Evolutionary conservation across 2,797 vertebrate species (phyloP).

Genomic region (Anas bernieri): DNA sequence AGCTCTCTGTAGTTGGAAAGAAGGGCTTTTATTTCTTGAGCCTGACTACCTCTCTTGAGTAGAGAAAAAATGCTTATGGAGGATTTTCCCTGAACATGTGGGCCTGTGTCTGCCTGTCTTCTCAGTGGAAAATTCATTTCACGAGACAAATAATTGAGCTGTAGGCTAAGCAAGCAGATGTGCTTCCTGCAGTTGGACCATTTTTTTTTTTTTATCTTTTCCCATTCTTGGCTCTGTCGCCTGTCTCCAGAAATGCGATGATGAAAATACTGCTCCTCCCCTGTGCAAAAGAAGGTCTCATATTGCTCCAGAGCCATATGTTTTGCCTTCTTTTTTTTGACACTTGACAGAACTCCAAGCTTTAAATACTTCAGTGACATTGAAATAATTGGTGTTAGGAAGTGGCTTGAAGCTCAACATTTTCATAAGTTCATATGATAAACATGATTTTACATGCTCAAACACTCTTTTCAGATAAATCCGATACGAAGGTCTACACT

Average conservation of each 20-base stretch:
- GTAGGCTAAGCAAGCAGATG: conserved; percentile 46
- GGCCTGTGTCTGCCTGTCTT: conserved; percentile 41
- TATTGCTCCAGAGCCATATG: background rate
- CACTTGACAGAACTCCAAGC: background rate
- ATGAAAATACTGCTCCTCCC: background rate
- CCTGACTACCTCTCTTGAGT: background rate
- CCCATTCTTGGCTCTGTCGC: background rate
- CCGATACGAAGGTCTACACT: background rate
- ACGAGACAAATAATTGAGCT: conserved; percentile 60
- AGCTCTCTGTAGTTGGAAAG: background rate
- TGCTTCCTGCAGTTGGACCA: background rate
- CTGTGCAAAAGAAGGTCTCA: background rate
- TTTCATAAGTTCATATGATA: background rate
- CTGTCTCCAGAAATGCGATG: background rate
- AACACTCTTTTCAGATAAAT: background rate
- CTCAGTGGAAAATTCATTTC: conserved; percentile 64
- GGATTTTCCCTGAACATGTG: conserved; percentile 48
- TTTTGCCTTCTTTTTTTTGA: background rate
- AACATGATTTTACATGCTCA: background rate
- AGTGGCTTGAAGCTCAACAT: background rate
- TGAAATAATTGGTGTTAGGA: background rate
- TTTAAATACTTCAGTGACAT: background rate
- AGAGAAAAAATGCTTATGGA: background rate
- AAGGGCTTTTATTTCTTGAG: background rate
- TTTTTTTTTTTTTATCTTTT: background rate